A percentile compares a stretch with the other conserved stretches of the same genome.
phyloP scores from a whole-genome alignment of 2,113 vertebrate species.

The Hippoglossus stenolepis region DNA sequence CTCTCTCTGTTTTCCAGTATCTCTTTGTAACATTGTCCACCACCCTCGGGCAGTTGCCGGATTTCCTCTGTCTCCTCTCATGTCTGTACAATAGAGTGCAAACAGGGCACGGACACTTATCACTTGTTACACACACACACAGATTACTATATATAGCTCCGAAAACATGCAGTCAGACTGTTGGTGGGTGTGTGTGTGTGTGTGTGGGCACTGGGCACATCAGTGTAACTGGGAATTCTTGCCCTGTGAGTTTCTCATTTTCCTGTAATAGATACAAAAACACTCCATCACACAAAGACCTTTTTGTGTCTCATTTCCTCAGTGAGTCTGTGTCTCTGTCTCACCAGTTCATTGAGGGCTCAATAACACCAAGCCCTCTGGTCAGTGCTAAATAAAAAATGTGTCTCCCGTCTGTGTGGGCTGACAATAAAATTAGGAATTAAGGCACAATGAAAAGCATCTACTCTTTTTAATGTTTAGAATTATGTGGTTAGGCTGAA shows the following conservation, averaged over 20 bases:
- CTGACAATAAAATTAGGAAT: too few relatives aligned
- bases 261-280: constrained; percentile 50
- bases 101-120: constrained; percentile 63
- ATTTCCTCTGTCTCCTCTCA: constrained; percentile 73
- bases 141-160: constrained; percentile 66
- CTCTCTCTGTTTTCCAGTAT: constrained; percentile 27
- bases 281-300: constrained; percentile 33
- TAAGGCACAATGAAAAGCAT: too few relatives aligned
- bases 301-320: constrained; percentile 60
- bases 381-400: too few relatives aligned
- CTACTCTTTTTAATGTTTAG: too few relatives aligned
- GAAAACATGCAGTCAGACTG: constrained; percentile 67
- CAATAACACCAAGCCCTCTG: constrained; percentile 11
- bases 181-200: not conserved
- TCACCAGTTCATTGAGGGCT: constrained; percentile 29
- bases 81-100: constrained; percentile 51
- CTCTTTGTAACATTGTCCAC: constrained; percentile 26
- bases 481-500: too few relatives aligned
- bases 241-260: constrained; percentile 51
- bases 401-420: too few relatives aligned
- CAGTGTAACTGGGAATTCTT: constrained; percentile 48
- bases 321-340: constrained; percentile 48
- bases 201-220: not conserved
- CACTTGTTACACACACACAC: constrained; percentile 47
- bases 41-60: constrained; percentile 59